A percentile compares a stretch with the other conserved stretches of the same genome.
These are phyloP conservation scores for Trissonchulus latispiculum DNA, from an alignment of 2,888 invertebrate species.

Conservation along the genomic window DNA sequence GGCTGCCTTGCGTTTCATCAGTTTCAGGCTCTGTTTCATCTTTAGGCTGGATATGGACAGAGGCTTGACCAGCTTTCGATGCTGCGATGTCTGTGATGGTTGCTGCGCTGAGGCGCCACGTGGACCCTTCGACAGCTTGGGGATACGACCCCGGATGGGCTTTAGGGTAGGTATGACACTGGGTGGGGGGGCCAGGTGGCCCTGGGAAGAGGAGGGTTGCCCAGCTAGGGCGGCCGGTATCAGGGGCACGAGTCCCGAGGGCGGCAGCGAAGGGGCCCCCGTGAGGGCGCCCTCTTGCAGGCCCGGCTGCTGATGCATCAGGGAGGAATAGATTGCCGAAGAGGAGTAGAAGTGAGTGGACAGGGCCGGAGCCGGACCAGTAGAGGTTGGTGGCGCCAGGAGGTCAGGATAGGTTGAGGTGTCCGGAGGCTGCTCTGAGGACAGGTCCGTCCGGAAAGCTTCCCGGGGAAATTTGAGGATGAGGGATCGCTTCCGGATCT, in stretches of 20 bases:
- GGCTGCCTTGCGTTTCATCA: neutral
- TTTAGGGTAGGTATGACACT: too few species aligned
- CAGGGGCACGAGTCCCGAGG: neutral
- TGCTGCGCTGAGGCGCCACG: too few species aligned
- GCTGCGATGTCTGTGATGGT: neutral
- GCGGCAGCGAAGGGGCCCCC: neutral
- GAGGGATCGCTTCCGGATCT: slow-evolving; percentile 54
- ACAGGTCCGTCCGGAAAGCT: neutral
- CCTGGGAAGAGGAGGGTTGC: neutral
- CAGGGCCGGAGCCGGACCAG: neutral
- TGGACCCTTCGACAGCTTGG: neutral
- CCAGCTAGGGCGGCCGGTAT: neutral
- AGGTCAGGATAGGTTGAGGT: too few species aligned
- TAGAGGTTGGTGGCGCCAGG: neutral
- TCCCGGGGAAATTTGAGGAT: slow-evolving; percentile 53
- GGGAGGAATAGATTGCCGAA: too few species aligned
- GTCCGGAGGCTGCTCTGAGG: too few species aligned
- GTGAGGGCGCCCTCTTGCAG: neutral
- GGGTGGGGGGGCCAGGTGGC: neutral
- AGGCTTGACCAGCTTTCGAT: neutral
- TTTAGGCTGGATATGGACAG: neutral
- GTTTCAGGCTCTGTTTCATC: neutral
- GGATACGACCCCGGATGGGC: neutral
- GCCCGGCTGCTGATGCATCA: too few species aligned
- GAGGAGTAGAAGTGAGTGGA: neutral